A percentile compares a stretch with the other conserved stretches of the same genome.
phyloP scores from a whole-genome alignment of 2,797 vertebrate species.

The Pipistrellus pygmaeus region DNA sequence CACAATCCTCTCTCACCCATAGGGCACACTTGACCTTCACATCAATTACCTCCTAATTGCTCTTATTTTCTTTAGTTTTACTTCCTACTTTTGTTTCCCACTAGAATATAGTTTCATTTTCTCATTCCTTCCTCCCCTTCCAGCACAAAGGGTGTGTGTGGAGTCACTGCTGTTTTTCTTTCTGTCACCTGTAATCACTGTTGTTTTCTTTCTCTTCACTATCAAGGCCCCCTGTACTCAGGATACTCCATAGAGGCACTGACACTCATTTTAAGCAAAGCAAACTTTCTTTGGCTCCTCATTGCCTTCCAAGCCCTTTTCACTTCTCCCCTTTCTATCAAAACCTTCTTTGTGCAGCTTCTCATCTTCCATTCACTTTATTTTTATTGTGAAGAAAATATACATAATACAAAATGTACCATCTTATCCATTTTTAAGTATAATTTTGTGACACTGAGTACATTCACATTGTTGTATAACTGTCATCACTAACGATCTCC shows the following conservation, averaged over 20 bases:
- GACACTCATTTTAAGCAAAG: background rate
- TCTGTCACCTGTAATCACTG: background rate
- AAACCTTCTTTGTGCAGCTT: background rate
- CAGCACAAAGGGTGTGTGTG: background rate
- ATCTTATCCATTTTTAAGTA: background rate
- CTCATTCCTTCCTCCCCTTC: too few relatives aligned
- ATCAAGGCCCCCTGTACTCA: background rate
- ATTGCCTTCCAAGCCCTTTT: background rate
- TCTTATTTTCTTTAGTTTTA: background rate
- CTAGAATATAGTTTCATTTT: background rate
- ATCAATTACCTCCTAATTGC: background rate
- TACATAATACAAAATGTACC: background rate
- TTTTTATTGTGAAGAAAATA: background rate
- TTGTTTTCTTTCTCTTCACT: background rate
- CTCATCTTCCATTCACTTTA: background rate
- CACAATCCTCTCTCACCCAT: background rate
- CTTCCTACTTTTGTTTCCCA: background rate
- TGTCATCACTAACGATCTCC: background rate
- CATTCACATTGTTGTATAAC: background rate
- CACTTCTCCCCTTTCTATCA: background rate
- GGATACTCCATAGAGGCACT: background rate
- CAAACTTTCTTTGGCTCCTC: background rate
- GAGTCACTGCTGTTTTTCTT: background rate
- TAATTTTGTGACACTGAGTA: background rate
- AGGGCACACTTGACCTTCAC: background rate